Evolutionary conservation across 2,797 vertebrate species (phyloP), one percentile per base, ranked within the genome.

Genomic region (Cottoperca gobio): DNA sequence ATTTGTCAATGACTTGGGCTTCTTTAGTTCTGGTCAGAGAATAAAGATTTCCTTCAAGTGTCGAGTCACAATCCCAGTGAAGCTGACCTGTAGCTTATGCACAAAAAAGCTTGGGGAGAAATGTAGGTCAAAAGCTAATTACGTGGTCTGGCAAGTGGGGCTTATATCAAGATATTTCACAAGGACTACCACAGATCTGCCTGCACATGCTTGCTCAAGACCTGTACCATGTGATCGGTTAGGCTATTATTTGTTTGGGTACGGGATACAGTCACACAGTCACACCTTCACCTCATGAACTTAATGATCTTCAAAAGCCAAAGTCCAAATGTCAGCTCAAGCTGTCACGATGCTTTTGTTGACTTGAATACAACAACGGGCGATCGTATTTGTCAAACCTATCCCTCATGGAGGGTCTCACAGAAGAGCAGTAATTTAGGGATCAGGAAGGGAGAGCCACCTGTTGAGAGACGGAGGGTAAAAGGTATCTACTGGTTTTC

Each of bases 101-200:
- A 82, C 76, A 70, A 78, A 89, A 39, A 83, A 82, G 82, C 84
- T 78, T 53, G 70, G 58, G 63, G 65, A 85, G 85, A 88, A 92
- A 94, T 93, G 89, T 93, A 89, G 92, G 91, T 94, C 91, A 93
- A 92, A 93, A 93, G 91, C 90, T 92, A 93, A 94, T 92, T 84
- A 92, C 83, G 91, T 90, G 88, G 90, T 88, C 88, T 88, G 83
- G 89, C 84, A 89, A 91, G 85, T 82, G 83, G 68, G 72, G 90
- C 91, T 93, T 93, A 90, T 83, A 92, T 90, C 77, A 83, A 90
- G 87, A 89, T 85, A 88, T 91, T 92, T 93, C 89, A 87, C 85
- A 92, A 91, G 85, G 86, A 88, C 85, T 87, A 80, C 81, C 71
- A 62, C 82, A 86, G 86, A 85, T 89, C 83, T 88, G 87, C 86